These are phyloP conservation scores for Rotaria magnacalcarata DNA, from an alignment of 2,888 invertebrate genomes.

Conservation along the genomic window DNA sequence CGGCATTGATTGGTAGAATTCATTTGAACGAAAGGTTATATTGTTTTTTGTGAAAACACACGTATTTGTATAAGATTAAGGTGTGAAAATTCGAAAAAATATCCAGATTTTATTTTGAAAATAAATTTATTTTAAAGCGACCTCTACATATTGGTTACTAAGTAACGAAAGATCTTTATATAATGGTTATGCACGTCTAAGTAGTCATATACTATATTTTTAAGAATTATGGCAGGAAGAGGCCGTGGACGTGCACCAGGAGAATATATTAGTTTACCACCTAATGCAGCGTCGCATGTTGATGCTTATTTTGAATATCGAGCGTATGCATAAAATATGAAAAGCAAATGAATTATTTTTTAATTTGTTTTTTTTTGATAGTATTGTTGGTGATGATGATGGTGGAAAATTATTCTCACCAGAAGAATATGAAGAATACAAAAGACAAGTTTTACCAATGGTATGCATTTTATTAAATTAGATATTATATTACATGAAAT, in stretches of 20 bases:
- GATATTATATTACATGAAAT: no score
- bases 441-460: conserved; percentile 54
- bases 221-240: neutral
- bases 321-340: conserved; percentile 49
- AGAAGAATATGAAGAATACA: conserved; percentile 56
- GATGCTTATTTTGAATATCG: conserved; percentile 56
- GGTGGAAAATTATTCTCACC: conserved; percentile 54
- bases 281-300: conserved; percentile 47
- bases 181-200: neutral
- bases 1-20: neutral
- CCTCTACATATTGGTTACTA: neutral
- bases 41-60: neutral
- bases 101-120: neutral
- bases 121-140: neutral
- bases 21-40: neutral
- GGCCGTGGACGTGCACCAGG: conserved; percentile 40
- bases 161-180: neutral
- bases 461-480: neutral
- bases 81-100: neutral
- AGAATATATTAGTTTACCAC: conserved; percentile 34
- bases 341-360: neutral
- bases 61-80: neutral
- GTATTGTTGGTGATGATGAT: conserved; percentile 58
- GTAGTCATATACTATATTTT: neutral
- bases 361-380: conserved; percentile 45